Conservation (phyloP, 1,140 invertebrate genomes). For the Babylonia areolata region DNA sequence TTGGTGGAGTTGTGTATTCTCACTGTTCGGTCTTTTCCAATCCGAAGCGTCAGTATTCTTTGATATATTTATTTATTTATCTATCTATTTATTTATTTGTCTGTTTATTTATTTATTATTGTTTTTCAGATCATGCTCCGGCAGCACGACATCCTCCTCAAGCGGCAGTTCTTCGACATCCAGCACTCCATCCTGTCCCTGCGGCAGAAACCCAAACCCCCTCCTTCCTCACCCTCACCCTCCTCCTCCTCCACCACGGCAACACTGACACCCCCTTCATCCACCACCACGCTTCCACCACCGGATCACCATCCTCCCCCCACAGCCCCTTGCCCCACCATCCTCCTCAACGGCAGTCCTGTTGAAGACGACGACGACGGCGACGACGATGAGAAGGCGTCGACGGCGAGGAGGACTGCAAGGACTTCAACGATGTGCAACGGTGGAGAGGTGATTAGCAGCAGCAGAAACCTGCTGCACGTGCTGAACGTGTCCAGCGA, state of each 20-base stretch:
- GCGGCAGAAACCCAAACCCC: constrained; percentile 39
- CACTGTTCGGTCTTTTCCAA: no score
- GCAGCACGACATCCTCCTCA: constrained; percentile 67
- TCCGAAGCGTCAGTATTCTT: no score
- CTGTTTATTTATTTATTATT: no score
- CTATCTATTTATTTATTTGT: background rate
- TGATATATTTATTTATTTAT: no score
- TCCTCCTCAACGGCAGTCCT: background rate
- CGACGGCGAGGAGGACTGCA: background rate
- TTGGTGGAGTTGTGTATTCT: no score
- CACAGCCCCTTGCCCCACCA: background rate
- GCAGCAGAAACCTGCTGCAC: background rate
- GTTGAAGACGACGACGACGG: background rate
- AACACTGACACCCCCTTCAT: constrained; percentile 28
- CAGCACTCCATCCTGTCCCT: constrained; percentile 63
- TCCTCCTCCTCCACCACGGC: constrained; percentile 27
- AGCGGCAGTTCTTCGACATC: constrained; percentile 69
- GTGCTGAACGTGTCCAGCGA: background rate
- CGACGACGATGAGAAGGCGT: background rate
- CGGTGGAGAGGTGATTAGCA: background rate
- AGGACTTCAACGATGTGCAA: background rate
- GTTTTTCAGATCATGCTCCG: constrained; percentile 63
- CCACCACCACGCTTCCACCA: no score
- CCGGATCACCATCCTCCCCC: background rate
- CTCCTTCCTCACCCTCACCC: background rate